Evolutionary conservation across 2,888 invertebrate genomes (phyloP), one percentile per base, ranked within the genome.

Genomic region (Platycheirus rosarum): DNA sequence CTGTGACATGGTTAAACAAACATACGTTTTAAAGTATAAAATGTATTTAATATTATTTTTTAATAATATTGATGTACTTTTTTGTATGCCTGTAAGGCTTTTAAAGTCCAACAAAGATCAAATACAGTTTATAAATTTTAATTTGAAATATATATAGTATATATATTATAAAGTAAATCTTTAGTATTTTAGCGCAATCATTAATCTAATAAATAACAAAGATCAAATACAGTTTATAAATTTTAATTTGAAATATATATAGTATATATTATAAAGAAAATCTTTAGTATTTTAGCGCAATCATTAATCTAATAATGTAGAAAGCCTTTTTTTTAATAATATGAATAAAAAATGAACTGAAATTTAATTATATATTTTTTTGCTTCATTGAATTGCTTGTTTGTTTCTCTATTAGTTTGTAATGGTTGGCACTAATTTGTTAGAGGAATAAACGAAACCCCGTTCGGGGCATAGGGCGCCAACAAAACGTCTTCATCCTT

Each of bases 1-100:
- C 79, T 75, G 79, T 79, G 79, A 77, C 55, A 65, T 49, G 76
- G 49, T 55, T 70, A 32, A 63, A 69, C 6, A 26, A 40, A 57
- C 55, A 74, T 49, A 79, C 63, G 57, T 53, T 71, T 76, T 48
- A 29, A 70, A 76, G 42, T 40, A 32, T 8, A 32, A 32, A 23
- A 4, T 76, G 44, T 51, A 53, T 75, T 60, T 75, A 32, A 51
- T 60, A 60, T 74, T 60, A 60, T 75, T 65, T n/a, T 35, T 51
- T 40, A 20, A 49, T 26, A 23, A 51, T 46, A 32, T 8, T 32
- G 29, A 1, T 5, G 71, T 65, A 71, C 51, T 57, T 71, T 53
- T 16, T 32, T 32, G 4, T 32, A 7, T 32, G 29, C 35, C 9
- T 51, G 62, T 60, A 32, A 32, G 75, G 44, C 75, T 75, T 80